A percentile compares a stretch with the other conserved stretches of the same genome.
These are phyloP conservation scores for Hymenochirus boettgeri DNA, from an alignment of 2,113 vertebrate genomes.

Conservation along the genomic window DNA sequence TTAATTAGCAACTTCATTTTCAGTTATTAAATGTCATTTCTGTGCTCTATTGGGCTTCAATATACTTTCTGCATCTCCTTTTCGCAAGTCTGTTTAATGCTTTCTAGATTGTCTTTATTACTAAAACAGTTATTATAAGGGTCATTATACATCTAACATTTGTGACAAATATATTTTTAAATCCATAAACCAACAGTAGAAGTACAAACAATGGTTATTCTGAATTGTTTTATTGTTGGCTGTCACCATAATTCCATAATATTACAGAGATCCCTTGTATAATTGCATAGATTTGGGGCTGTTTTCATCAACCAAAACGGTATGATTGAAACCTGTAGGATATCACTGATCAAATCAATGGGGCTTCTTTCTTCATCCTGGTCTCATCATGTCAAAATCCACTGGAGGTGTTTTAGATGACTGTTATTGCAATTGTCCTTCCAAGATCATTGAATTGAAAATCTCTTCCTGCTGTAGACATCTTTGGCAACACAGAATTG, in stretches of 20 bases:
- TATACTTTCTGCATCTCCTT: no score
- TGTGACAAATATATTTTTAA: no score
- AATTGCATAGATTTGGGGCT: background rate
- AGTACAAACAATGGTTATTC: no score
- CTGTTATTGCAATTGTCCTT: background rate
- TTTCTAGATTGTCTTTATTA: no score
- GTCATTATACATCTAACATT: no score
- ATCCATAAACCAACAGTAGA: no score
- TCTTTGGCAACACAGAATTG: background rate
- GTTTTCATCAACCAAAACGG: background rate
- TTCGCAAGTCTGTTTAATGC: no score
- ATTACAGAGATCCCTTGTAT: background rate
- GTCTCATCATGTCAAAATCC: background rate
- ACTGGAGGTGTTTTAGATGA: conserved; percentile 3
- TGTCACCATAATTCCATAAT: background rate
- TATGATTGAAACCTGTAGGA: conserved; percentile 1
- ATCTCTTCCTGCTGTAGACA: background rate
- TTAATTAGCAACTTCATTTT: no score
- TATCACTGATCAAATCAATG: background rate
- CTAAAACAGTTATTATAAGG: no score
- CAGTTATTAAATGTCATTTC: no score
- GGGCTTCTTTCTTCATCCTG: background rate
- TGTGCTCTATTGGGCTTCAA: no score
- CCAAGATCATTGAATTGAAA: background rate
- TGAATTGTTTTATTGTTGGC: no score